Conservation (phyloP, 2,888 invertebrate genomes). For the Trachelus iudaicus region DNA sequence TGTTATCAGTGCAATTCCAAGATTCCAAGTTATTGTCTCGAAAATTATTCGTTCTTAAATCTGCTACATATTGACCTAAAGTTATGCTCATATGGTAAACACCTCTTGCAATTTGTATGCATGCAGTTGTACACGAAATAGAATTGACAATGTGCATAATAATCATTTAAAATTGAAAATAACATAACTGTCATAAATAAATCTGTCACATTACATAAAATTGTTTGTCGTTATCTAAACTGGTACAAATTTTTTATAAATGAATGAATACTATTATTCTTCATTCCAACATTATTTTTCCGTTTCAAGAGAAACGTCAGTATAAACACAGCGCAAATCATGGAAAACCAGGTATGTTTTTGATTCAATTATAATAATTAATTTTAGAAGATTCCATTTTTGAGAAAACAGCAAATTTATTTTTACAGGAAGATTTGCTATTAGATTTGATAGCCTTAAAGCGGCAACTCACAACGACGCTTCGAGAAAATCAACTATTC, state of each 20-base stretch:
- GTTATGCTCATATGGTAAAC: background rate
- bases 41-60: background rate
- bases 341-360: background rate
- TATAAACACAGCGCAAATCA: background rate
- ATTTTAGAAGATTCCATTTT: background rate
- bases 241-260: background rate
- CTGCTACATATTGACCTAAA: background rate
- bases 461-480: slow-evolving; percentile 38
- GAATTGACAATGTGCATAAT: background rate
- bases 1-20: background rate
- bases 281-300: background rate
- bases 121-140: background rate
- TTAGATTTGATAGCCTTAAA: slow-evolving; percentile 45
- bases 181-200: background rate
- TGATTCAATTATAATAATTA: background rate
- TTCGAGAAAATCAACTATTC: slow-evolving; percentile 47
- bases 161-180: background rate
- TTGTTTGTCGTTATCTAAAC: background rate
- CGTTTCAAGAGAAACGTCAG: background rate
- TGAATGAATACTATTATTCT: background rate
- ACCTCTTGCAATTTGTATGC: background rate
- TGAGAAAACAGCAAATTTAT: background rate
- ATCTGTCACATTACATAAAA: background rate
- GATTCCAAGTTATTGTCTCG: background rate
- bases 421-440: slow-evolving; percentile 43